Conservation (phyloP, 2,888 invertebrate genomes). For the Netelia melanura region DNA sequence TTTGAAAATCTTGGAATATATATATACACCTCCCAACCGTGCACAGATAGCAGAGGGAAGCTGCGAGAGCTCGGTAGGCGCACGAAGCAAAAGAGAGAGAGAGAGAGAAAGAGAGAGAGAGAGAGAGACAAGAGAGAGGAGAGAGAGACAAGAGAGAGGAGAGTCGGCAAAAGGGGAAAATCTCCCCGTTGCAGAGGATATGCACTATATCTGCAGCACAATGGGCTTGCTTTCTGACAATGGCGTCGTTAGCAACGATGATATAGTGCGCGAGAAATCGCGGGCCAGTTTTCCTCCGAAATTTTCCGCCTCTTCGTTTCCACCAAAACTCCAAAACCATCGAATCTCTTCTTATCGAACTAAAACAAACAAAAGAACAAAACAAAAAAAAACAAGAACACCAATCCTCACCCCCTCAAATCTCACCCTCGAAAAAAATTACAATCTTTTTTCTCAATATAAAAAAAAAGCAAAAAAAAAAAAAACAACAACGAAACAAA, state of each 20-base stretch:
- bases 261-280: constrained; percentile 7
- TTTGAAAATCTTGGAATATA: neutral
- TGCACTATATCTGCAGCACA: constrained; percentile 71
- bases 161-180: constrained; percentile 47
- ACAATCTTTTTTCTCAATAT: no score
- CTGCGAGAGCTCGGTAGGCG: constrained; percentile 4
- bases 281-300: neutral
- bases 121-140: no score
- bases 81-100: neutral
- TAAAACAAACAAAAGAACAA: no score
- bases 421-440: no score
- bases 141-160: no score
- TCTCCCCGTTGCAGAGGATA: constrained; percentile 67
- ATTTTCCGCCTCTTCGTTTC: constrained; percentile 20
- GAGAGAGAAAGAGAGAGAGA: neutral
- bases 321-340: neutral
- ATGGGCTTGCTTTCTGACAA: constrained; percentile 82
- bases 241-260: constrained; percentile 83
- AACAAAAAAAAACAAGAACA: no score
- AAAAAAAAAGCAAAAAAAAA: no score
- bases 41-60: neutral
- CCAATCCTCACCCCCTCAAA: no score
- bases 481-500: no score
- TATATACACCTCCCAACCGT: neutral
- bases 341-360: neutral